phyloP scores from a whole-genome alignment of 2,797 vertebrate genomes.

The Denticeps clupeoides region DNA sequence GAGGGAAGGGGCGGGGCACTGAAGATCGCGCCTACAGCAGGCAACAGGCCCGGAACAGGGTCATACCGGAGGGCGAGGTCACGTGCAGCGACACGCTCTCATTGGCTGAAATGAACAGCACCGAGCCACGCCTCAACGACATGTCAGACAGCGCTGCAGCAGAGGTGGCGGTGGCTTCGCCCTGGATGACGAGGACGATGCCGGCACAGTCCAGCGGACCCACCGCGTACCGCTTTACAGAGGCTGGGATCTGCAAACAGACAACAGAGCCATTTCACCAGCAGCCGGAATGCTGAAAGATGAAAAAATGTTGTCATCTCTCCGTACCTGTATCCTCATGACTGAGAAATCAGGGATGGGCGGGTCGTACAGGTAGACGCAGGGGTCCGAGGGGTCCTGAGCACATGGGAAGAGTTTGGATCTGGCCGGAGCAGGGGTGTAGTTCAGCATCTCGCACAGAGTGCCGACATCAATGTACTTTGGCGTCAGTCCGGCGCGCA shows the following conservation, averaged over 20 bases:
- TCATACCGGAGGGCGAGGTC: slow-evolving; percentile 54
- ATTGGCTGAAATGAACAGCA: slow-evolving; percentile 85
- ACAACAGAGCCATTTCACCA: slow-evolving; percentile 1
- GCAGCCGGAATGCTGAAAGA: neutral
- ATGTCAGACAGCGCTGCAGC: slow-evolving; percentile 55
- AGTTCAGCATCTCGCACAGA: slow-evolving; percentile 88
- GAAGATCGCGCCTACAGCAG: too few species aligned
- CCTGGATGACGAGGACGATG: slow-evolving; percentile 79
- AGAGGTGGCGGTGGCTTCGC: slow-evolving; percentile 62
- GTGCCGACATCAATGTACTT: slow-evolving; percentile 94
- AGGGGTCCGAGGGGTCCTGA: slow-evolving; percentile 67
- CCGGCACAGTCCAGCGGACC: slow-evolving; percentile 77
- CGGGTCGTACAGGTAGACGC: slow-evolving; percentile 73
- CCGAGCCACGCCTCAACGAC: slow-evolving; percentile 61
- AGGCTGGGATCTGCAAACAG: slow-evolving; percentile 64
- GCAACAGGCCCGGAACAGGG: slow-evolving; percentile 86
- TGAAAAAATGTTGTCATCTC: neutral
- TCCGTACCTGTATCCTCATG: slow-evolving; percentile 79
- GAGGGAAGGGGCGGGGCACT: too few species aligned
- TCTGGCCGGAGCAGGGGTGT: slow-evolving; percentile 64
- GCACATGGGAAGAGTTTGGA: slow-evolving; percentile 71
- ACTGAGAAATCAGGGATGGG: slow-evolving; percentile 85
- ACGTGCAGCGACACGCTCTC: slow-evolving; percentile 73
- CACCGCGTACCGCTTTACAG: slow-evolving; percentile 66
- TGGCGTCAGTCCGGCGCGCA: slow-evolving; percentile 84